These are phyloP conservation scores for Apotomis capreana DNA, from an alignment of 2,888 invertebrate genomes.

Conservation along the genomic window DNA sequence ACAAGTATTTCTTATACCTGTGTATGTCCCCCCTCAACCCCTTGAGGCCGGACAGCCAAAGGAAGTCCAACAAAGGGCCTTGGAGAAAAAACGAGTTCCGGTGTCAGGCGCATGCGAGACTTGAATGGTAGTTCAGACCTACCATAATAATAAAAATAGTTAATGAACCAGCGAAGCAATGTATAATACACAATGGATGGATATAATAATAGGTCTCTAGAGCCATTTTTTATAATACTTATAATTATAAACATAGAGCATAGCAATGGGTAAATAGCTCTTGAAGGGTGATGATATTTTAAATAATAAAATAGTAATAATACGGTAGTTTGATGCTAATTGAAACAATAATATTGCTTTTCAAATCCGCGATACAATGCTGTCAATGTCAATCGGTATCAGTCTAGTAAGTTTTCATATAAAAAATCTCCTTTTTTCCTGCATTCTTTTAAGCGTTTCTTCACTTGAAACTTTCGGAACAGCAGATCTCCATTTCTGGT, in stretches of 20 bases:
- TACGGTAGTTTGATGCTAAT: no score
- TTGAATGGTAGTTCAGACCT: constrained; percentile 32
- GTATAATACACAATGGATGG: neutral
- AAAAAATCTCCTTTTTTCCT: no score
- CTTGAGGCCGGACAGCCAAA: constrained; percentile 50
- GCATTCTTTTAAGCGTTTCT: no score
- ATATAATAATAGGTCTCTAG: neutral
- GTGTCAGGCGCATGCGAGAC: constrained; percentile 70
- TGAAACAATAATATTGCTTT: no score
- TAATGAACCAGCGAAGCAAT: constrained; percentile 1
- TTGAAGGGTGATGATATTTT: no score
- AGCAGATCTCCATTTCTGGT: no score
- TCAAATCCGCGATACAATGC: no score
- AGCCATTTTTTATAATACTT: neutral
- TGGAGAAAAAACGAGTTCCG: constrained; percentile 73
- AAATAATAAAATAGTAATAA: no score
- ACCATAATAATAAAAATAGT: constrained; percentile 20
- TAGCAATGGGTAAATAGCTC: no score
- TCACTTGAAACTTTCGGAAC: no score
- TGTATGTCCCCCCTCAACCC: constrained; percentile 45
- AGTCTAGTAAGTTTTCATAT: no score
- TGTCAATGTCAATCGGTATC: no score
- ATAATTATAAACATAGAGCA: neutral
- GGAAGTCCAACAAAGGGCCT: constrained; percentile 74
- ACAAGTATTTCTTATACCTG: constrained; percentile 17